Evolutionary conservation across 2,797 vertebrate species (phyloP).

Genomic region (Hyperoplus immaculatus): DNA sequence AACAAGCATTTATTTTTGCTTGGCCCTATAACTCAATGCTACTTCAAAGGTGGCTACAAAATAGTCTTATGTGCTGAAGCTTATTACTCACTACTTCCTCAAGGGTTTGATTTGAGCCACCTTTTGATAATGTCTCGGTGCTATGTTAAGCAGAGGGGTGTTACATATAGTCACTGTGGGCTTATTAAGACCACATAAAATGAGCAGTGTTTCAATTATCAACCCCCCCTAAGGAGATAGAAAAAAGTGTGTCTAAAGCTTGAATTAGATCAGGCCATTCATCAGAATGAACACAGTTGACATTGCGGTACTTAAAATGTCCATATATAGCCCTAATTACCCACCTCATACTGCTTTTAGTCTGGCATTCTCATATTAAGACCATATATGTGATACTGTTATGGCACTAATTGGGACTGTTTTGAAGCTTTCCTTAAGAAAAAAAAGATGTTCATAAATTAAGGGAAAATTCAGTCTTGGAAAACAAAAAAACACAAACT

Average conservation of each 20-base stretch:
- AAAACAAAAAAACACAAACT: neutral
- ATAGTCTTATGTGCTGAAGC: conserved; percentile 17
- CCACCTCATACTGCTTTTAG: conserved; percentile 27
- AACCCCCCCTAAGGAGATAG: conserved; percentile 51
- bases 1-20: conserved; percentile 6
- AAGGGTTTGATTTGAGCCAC: conserved; percentile 62
- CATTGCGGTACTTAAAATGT: conserved; percentile 57
- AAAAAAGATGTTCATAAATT: neutral
- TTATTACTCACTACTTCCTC: conserved; percentile 48
- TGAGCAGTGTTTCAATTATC: conserved; percentile 79
- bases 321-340: conserved; percentile 68
- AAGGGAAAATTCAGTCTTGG: neutral
- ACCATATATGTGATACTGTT: conserved; percentile 16
- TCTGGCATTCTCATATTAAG: conserved; percentile 39
- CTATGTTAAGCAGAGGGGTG: conserved; percentile 65
- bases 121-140: conserved; percentile 60
- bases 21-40: neutral
- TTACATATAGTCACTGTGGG: conserved; percentile 65
- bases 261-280: conserved; percentile 73
- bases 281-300: conserved; percentile 62
- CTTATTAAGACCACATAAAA: conserved; percentile 77
- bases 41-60: conserved; percentile 8
- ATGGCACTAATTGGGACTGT: conserved; percentile 43
- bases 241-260: conserved; percentile 67
- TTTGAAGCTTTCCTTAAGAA: conserved; percentile 9